These are phyloP conservation scores for Thalpophila matura DNA, from an alignment of 2,888 invertebrate species.

Conservation along the genomic window DNA sequence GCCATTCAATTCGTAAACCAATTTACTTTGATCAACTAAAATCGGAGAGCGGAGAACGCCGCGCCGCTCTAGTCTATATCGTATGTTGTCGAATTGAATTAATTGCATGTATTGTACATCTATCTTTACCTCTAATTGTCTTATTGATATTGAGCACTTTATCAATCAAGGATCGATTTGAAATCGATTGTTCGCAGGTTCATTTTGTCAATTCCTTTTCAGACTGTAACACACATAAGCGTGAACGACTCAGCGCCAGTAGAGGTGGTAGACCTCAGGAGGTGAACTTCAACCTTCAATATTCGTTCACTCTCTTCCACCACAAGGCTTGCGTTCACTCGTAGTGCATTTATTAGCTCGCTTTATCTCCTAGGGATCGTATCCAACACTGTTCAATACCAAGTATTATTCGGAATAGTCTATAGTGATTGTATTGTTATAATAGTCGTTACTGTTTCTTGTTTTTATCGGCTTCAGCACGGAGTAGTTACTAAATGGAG, in stretches of 20 bases:
- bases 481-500: slow-evolving; percentile 36
- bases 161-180: too few relatives aligned
- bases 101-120: too few relatives aligned
- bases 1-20: too few relatives aligned
- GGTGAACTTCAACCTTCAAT: slow-evolving; percentile 82
- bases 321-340: slow-evolving; percentile 54
- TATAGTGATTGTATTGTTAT: slow-evolving; percentile 31
- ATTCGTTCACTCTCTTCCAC: slow-evolving; percentile 25
- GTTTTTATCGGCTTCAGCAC: background rate
- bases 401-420: slow-evolving; percentile 51
- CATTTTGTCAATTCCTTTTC: slow-evolving; percentile 70
- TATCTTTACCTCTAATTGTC: too few relatives aligned
- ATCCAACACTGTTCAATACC: slow-evolving; percentile 41
- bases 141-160: too few relatives aligned
- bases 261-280: slow-evolving; percentile 94
- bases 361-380: slow-evolving; percentile 42
- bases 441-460: slow-evolving; percentile 15
- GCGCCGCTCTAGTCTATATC: too few relatives aligned
- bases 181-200: too few relatives aligned
- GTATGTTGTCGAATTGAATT: too few relatives aligned
- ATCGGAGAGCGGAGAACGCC: too few relatives aligned
- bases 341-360: slow-evolving; percentile 60
- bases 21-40: too few relatives aligned
- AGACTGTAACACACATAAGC: slow-evolving; percentile 94
- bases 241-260: slow-evolving; percentile 92